These are phyloP conservation scores for Engraulis encrasicolus DNA, from an alignment of 2,113 vertebrate species.

Conservation along the genomic window DNA sequence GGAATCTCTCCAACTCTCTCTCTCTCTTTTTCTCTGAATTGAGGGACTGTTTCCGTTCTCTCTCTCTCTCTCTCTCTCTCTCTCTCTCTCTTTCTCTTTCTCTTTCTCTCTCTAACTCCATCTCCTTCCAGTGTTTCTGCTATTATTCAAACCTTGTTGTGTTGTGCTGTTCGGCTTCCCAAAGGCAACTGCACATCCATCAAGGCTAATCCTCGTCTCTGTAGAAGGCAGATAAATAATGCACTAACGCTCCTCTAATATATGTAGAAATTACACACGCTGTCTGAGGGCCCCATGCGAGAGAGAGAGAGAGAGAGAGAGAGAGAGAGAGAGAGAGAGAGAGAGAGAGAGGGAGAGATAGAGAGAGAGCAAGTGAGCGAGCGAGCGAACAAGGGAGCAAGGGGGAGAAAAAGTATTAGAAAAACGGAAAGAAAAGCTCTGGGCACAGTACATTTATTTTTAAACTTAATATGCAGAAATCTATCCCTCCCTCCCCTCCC, in stretches of 20 bases:
- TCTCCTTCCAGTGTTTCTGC: slow-evolving; percentile 46
- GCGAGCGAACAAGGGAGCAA: too few relatives aligned
- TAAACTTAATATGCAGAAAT: slow-evolving; percentile 59
- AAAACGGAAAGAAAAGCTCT: slow-evolving; percentile 25
- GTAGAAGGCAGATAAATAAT: slow-evolving; percentile 68
- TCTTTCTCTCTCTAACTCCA: slow-evolving; percentile 50
- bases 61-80: too few relatives aligned
- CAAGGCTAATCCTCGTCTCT: slow-evolving; percentile 64
- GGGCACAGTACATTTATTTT: slow-evolving; percentile 56
- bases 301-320: too few relatives aligned
- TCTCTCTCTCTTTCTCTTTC: slow-evolving; percentile 23
- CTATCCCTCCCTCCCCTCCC: slow-evolving; percentile 34
- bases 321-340: too few relatives aligned
- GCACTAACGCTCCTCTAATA: slow-evolving; percentile 55
- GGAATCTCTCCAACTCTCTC: too few relatives aligned
- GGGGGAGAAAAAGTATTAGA: neutral
- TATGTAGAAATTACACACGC: slow-evolving; percentile 61
- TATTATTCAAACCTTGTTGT: slow-evolving; percentile 62
- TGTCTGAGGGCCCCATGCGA: slow-evolving; percentile 47
- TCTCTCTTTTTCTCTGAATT: too few relatives aligned
- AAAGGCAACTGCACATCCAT: slow-evolving; percentile 61
- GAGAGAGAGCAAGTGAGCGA: too few relatives aligned
- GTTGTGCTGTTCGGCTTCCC: slow-evolving; percentile 58
- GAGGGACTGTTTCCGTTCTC: too few relatives aligned
- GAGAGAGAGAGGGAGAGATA: too few relatives aligned